These are phyloP conservation scores for Vanessa tameamea DNA, from an alignment of 1,140 invertebrate species.

Conservation along the genomic window DNA sequence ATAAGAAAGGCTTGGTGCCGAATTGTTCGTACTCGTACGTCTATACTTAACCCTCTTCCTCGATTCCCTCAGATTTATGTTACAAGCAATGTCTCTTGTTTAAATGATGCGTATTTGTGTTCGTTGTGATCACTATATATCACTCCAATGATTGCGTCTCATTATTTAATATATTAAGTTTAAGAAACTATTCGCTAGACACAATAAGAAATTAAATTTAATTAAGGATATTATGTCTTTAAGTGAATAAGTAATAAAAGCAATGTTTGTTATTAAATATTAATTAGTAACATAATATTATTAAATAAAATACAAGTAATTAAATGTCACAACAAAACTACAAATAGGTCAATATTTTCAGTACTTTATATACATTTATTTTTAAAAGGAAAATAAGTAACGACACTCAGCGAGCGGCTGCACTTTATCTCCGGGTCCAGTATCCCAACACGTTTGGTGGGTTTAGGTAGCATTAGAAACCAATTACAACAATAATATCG, in stretches of 20 bases:
- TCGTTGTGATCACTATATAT: no score
- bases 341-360: constrained; percentile 4
- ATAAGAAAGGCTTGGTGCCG: constrained; percentile 46
- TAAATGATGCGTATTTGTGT: constrained; percentile 4
- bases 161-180: no score
- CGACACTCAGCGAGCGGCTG: constrained; percentile 41
- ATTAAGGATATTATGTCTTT: no score
- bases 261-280: no score
- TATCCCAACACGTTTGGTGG: constrained; percentile 76
- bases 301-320: no score
- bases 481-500: constrained; percentile 77
- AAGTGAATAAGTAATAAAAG: no score
- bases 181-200: no score
- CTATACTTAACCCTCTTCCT: constrained; percentile 31
- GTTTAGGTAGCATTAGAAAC: constrained; percentile 79
- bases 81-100: constrained; percentile 25
- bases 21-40: constrained; percentile 35
- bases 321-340: neutral
- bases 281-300: no score
- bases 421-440: constrained; percentile 75
- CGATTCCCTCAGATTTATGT: constrained; percentile 31
- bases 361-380: constrained; percentile 14
- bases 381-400: constrained; percentile 38
- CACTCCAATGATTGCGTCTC: no score
- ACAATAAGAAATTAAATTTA: no score